These are phyloP conservation scores for Rhinolophus ferrumequinum DNA, from an alignment of 2,113 vertebrate genomes.

Conservation along the genomic window DNA sequence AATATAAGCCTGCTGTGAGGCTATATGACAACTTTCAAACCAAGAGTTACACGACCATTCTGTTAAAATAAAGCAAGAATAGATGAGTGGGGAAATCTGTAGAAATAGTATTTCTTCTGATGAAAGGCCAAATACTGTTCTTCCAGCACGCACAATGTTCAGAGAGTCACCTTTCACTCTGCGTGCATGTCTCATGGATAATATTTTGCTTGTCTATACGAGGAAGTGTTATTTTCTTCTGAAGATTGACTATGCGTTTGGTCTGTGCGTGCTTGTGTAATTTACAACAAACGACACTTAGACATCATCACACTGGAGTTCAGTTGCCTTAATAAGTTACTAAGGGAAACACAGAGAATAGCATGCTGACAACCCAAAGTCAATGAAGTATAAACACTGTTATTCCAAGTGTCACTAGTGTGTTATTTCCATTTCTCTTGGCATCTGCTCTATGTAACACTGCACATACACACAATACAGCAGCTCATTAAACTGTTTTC, in stretches of 20 bases:
- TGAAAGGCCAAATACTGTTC: slow-evolving; percentile 39
- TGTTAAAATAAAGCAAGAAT: slow-evolving; percentile 59
- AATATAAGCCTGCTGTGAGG: slow-evolving; percentile 71
- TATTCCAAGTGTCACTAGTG: slow-evolving; percentile 81
- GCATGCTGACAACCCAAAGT: slow-evolving; percentile 79
- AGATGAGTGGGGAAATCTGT: slow-evolving; percentile 23
- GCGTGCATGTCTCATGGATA: not conserved
- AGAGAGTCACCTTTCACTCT: slow-evolving; percentile 32
- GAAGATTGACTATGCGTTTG: slow-evolving; percentile 50
- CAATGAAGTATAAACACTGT: slow-evolving; percentile 81
- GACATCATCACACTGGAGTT: slow-evolving; percentile 59
- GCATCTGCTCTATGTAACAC: slow-evolving; percentile 80
- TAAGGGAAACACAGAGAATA: slow-evolving; percentile 68
- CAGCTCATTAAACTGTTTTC: slow-evolving; percentile 83
- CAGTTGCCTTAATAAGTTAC: slow-evolving; percentile 73
- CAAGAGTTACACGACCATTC: slow-evolving; percentile 72
- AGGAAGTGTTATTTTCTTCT: not conserved
- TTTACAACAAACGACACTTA: slow-evolving; percentile 58
- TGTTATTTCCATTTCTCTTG: slow-evolving; percentile 76
- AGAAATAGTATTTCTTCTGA: slow-evolving; percentile 60
- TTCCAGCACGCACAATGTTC: not conserved
- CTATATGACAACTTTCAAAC: slow-evolving; percentile 72
- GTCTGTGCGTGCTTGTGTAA: slow-evolving; percentile 6
- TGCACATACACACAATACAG: slow-evolving; percentile 50
- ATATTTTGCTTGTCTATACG: not conserved